Evolutionary conservation across 1,140 invertebrate species (phyloP).

Genomic region (Caenorhabditis latens): DNA sequence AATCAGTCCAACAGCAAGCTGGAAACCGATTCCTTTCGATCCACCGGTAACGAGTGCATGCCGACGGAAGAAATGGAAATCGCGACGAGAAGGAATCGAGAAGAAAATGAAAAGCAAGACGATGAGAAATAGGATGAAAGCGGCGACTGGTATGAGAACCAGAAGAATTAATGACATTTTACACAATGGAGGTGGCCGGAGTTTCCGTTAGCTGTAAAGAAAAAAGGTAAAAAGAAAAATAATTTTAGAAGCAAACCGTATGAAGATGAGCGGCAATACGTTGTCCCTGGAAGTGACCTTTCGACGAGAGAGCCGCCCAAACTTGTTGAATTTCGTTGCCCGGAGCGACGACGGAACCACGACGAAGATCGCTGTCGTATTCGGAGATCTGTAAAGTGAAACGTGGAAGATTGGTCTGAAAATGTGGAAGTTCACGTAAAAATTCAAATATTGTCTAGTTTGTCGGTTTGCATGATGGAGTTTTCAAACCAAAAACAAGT

Average conservation of each 20-base stretch:
- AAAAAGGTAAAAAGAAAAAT: neutral
- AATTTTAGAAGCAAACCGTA: neutral
- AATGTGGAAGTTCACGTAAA: neutral
- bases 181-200: neutral
- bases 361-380: constrained; percentile 27
- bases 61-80: constrained; percentile 62
- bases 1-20: constrained; percentile 85
- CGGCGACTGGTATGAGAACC: constrained; percentile 50
- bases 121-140: constrained; percentile 61
- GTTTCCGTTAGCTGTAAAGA: constrained; percentile 56
- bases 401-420: neutral
- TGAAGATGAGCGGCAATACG: constrained; percentile 57
- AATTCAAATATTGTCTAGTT: no score
- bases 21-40: constrained; percentile 93
- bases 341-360: constrained; percentile 45
- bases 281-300: constrained; percentile 33
- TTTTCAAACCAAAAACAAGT: no score
- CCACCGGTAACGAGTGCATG: constrained; percentile 80
- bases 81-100: constrained; percentile 60
- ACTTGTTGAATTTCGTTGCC: constrained; percentile 57
- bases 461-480: no score
- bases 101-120: constrained; percentile 62
- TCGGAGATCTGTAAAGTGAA: neutral
- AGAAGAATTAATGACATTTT: constrained; percentile 3
- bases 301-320: constrained; percentile 52